These are phyloP conservation scores for Grallaria varia DNA, from an alignment of 2,113 vertebrate genomes.

Conservation along the genomic window DNA sequence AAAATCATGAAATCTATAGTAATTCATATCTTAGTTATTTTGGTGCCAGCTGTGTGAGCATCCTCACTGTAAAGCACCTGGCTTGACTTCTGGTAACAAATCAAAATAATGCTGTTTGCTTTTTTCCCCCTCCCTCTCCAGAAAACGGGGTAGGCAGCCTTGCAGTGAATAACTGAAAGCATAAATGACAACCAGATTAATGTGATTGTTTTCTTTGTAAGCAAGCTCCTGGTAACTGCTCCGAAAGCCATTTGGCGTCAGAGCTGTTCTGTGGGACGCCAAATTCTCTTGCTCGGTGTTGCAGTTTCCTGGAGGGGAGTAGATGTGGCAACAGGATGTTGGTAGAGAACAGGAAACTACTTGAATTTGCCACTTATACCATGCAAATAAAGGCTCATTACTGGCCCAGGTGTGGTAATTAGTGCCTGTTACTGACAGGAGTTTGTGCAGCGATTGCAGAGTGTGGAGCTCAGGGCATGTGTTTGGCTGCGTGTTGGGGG, in stretches of 20 bases:
- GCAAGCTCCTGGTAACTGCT: not conserved
- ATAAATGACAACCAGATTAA: not conserved
- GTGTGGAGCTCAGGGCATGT: fast-evolving
- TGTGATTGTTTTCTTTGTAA: constrained; percentile 43
- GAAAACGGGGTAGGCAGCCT: not conserved
- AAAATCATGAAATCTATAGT: not conserved
- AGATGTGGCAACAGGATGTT: constrained; percentile 64
- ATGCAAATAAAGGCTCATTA: not conserved
- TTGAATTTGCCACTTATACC: constrained; percentile 22
- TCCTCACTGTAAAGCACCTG: not conserved
- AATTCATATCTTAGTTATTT: not conserved
- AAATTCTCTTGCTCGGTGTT: not conserved
- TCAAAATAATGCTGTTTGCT: not conserved
- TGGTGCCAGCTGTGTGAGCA: not conserved
- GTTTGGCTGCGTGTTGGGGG: not conserved
- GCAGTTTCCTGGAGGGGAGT: constrained; percentile 59
- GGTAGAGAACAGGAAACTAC: constrained; percentile 59
- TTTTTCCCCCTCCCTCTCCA: not conserved
- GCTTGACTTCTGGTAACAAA: not conserved
- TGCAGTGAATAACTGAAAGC: not conserved
- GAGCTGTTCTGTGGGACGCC: not conserved
- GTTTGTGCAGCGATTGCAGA: not conserved
- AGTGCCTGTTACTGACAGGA: not conserved
- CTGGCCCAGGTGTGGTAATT: not conserved
- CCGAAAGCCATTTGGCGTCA: not conserved